A percentile compares a stretch with the other conserved stretches of the same genome.
Conservation (phyloP, 2,888 invertebrate genomes). For the Ophioninae sp. region DNA sequence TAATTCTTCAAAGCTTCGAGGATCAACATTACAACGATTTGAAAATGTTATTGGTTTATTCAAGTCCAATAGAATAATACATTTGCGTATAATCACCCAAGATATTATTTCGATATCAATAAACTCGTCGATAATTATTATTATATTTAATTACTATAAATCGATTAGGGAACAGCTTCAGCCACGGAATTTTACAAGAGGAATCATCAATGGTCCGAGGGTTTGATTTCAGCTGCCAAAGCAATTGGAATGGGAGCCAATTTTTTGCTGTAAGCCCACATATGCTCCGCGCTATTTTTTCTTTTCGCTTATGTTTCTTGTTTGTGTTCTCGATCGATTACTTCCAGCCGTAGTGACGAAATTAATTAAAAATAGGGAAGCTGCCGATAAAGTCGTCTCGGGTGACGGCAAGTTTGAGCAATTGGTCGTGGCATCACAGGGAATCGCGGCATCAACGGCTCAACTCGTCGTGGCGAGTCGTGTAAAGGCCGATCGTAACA, state of each 20-base stretch:
- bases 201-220: conserved; percentile 99
- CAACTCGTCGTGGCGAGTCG: conserved; percentile 98
- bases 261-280: conserved; percentile 90
- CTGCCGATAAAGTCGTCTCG: conserved; percentile 95
- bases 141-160: conserved; percentile 24
- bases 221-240: conserved; percentile 98
- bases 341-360: neutral
- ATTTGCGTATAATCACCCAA: conserved; percentile 1
- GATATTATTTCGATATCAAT: neutral
- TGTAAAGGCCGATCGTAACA: conserved; percentile 95
- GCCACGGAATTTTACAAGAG: conserved; percentile 98
- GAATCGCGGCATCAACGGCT: conserved; percentile 97
- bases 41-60: too few relatives aligned
- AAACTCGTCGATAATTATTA: neutral
- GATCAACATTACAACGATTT: too few relatives aligned
- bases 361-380: conserved; percentile 83
- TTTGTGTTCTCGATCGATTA: conserved; percentile 13
- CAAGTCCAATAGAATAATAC: too few relatives aligned
- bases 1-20: too few relatives aligned
- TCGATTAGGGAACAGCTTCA: conserved; percentile 87
- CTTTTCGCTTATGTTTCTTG: neutral
- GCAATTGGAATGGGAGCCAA: conserved; percentile 98
- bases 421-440: conserved; percentile 97
- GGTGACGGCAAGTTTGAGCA: conserved; percentile 94
- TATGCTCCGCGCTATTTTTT: neutral